Conservation (phyloP, 2,888 invertebrate genomes). For the Pammene fasciana region DNA sequence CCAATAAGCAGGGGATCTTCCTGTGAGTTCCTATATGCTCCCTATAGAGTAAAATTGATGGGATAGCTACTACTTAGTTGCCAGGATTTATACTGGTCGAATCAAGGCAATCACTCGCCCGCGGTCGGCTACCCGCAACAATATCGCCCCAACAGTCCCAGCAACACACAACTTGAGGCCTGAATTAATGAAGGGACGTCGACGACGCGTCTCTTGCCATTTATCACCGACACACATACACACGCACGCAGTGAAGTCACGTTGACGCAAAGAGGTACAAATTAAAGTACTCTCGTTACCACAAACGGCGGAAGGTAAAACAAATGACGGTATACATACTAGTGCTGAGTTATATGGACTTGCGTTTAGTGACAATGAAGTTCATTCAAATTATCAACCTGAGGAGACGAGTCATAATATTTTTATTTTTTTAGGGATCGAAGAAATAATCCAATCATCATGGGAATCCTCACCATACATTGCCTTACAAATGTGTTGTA, state of each 20-base stretch:
- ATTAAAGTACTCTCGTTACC: neutral
- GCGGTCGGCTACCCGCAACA: neutral
- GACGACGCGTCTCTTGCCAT: conserved; percentile 30
- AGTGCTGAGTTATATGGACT: neutral
- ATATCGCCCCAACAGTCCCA: conserved; percentile 5
- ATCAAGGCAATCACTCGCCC: neutral
- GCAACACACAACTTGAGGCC: conserved; percentile 34
- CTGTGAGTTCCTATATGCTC: no score
- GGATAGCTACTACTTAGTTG: no score
- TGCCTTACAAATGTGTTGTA: no score
- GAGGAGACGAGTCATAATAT: no score
- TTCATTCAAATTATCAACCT: no score
- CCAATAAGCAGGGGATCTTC: no score
- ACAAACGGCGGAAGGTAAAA: neutral
- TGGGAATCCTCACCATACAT: no score
- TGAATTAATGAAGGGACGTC: conserved; percentile 41
- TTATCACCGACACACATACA: conserved; percentile 15
- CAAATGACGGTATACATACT: neutral
- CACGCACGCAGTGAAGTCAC: conserved; percentile 19
- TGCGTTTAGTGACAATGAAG: neutral
- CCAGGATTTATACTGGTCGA: no score
- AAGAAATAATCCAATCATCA: no score
- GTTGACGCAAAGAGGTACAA: neutral
- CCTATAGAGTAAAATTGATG: no score
- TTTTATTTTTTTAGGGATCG: no score